Conservation (phyloP, 2,113 vertebrate species). For the Sialia sialis region DNA sequence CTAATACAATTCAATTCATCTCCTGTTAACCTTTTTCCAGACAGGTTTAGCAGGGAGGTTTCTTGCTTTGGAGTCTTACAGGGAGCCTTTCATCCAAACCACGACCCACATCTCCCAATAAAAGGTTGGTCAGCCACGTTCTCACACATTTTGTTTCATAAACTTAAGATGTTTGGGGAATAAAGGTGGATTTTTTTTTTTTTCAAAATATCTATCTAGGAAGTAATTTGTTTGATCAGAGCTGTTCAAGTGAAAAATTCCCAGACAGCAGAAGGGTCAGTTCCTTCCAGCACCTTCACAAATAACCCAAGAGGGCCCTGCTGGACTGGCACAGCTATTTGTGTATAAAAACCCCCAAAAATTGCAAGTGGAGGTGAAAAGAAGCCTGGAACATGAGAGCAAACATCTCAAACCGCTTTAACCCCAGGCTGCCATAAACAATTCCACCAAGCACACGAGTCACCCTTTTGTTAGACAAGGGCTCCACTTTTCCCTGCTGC, state of each 20-base stretch:
- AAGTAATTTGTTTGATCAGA: background rate
- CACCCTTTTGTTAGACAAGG: background rate
- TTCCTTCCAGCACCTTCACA: background rate
- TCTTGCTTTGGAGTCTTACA: background rate
- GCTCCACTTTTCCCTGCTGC: background rate
- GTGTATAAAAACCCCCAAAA: background rate
- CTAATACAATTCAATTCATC: slow-evolving; percentile 1
- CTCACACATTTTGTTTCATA: background rate
- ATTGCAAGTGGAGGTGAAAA: background rate
- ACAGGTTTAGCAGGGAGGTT: background rate
- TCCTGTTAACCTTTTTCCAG: background rate
- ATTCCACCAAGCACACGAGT: background rate
- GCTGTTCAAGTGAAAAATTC: background rate
- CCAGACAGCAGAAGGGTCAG: background rate
- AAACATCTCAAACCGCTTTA: background rate
- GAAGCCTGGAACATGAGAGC: background rate
- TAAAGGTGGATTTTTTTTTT: background rate
- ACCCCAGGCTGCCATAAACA: background rate
- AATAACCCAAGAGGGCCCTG: background rate
- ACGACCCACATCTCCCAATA: background rate
- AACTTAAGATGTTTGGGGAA: background rate
- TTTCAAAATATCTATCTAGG: background rate
- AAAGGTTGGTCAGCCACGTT: background rate
- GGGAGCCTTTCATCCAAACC: background rate
- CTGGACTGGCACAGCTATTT: background rate